Evolutionary conservation across 2,113 vertebrate genomes (phyloP).

Genomic region (Lucifuga dentata): DNA sequence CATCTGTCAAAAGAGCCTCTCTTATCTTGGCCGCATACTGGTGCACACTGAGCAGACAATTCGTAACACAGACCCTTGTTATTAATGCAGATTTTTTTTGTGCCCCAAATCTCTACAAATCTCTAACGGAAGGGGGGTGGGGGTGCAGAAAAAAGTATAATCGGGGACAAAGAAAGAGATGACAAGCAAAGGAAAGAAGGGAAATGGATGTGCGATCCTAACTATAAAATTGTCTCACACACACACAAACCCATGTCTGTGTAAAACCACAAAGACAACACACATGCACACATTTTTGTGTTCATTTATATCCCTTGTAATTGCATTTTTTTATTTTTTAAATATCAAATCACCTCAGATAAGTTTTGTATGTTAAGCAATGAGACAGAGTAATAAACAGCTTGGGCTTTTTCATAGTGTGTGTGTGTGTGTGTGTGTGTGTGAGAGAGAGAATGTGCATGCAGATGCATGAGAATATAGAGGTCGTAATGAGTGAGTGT

Average conservation of each 20-base stretch:
- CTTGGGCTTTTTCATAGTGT: no score
- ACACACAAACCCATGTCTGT: not conserved
- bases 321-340: no score
- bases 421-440: no score
- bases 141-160: not conserved
- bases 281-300: no score
- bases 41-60: slow-evolving; percentile 3
- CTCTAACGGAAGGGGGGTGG: not conserved
- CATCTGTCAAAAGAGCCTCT: slow-evolving; percentile 61
- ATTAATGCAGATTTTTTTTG: slow-evolving; percentile 4
- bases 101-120: not conserved
- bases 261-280: no score
- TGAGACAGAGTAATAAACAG: no score
- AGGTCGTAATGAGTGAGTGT: no score
- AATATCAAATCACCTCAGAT: no score
- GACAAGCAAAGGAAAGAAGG: slow-evolving; percentile 8
- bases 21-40: slow-evolving; percentile 30
- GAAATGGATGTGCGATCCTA: not conserved
- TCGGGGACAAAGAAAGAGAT: not conserved
- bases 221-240: not conserved
- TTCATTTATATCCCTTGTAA: no score
- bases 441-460: no score
- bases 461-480: no score
- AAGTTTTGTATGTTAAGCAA: no score
- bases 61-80: slow-evolving; percentile 32